phyloP scores from a whole-genome alignment of 1,140 invertebrate genomes.

The Anadara kagoshimensis region DNA sequence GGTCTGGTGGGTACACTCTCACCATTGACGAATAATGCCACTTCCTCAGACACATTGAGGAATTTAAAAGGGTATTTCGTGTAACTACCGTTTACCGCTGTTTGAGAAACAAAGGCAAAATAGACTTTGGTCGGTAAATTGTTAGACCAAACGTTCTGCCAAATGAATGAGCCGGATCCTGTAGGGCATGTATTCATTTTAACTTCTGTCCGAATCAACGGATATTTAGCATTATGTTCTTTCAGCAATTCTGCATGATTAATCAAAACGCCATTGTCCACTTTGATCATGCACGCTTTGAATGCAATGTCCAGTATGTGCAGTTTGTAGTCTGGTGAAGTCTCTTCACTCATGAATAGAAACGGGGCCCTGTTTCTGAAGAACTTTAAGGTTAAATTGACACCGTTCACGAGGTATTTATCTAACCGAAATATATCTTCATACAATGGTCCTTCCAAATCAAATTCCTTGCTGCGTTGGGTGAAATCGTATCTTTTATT shows the following conservation, averaged over 20 bases:
- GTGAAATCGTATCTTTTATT: conserved; percentile 20
- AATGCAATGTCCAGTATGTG: conserved; percentile 22
- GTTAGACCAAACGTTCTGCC: conserved; percentile 9
- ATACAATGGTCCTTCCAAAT: conserved; percentile 16
- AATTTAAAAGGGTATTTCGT: conserved; percentile 22
- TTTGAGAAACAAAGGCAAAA: conserved; percentile 22
- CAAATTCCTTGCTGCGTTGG: conserved; percentile 15
- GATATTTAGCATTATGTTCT: conserved; percentile 17
- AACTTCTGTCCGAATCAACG: conserved; percentile 9
- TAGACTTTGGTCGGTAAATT: conserved; percentile 14
- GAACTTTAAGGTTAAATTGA: conserved; percentile 21
- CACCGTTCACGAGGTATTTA: conserved; percentile 17
- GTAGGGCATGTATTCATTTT: conserved; percentile 13
- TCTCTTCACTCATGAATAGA: conserved; percentile 20
- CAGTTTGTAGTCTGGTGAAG: conserved; percentile 13
- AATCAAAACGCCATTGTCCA: conserved; percentile 19
- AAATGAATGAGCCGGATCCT: conserved; percentile 2
- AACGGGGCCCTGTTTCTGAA: conserved; percentile 28
- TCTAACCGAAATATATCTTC: conserved; percentile 24
- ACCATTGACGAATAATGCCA: conserved; percentile 12
- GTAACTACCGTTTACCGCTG: conserved; percentile 12
- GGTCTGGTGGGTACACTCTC: conserved; percentile 6
- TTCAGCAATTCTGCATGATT: conserved; percentile 24
- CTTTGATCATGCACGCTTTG: conserved; percentile 11
- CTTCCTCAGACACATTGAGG: conserved; percentile 13